These are phyloP conservation scores for Ondatra zibethicus DNA, from an alignment of 2,113 vertebrate species.

Conservation along the genomic window DNA sequence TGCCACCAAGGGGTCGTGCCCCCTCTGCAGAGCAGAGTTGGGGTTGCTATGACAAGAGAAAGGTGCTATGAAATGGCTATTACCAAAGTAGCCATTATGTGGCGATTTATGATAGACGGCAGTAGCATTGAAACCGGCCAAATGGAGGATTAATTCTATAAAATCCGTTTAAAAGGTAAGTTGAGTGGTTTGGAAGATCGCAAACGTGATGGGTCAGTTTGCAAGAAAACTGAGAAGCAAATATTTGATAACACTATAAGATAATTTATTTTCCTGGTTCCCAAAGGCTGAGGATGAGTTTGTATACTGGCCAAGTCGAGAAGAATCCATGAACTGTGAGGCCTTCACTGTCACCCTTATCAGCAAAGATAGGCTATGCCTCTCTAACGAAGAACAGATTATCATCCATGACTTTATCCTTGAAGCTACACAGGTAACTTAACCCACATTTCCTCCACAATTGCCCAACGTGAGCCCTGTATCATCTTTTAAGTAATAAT, in stretches of 20 bases:
- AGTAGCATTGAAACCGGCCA: neutral
- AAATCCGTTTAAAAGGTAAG: neutral
- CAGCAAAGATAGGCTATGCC: conserved; percentile 98
- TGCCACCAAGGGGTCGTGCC: neutral
- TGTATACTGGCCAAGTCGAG: conserved; percentile 99
- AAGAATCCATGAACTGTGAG: conserved; percentile 99
- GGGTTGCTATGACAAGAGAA: neutral
- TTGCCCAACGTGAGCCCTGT: neutral
- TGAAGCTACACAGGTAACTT: conserved; percentile 97
- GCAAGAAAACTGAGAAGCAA: conserved; percentile 3
- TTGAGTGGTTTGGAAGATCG: neutral
- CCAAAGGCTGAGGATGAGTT: conserved; percentile 98
- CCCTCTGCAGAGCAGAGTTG: neutral
- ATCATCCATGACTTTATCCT: conserved; percentile 99
- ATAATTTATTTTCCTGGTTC: conserved; percentile 62
- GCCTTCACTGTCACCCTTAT: conserved; percentile 99
- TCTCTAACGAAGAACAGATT: conserved; percentile 99
- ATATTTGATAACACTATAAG: neutral
- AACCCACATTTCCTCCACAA: neutral
- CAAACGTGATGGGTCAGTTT: neutral
- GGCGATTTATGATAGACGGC: neutral
- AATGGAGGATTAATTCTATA: neutral
- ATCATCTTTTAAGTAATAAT: neutral
- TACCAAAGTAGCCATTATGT: too few species aligned
- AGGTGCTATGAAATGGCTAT: neutral